A percentile compares a stretch with the other conserved stretches of the same genome.
phyloP scores from a whole-genome alignment of 2,888 invertebrate genomes.

The Tenthredo livida region DNA sequence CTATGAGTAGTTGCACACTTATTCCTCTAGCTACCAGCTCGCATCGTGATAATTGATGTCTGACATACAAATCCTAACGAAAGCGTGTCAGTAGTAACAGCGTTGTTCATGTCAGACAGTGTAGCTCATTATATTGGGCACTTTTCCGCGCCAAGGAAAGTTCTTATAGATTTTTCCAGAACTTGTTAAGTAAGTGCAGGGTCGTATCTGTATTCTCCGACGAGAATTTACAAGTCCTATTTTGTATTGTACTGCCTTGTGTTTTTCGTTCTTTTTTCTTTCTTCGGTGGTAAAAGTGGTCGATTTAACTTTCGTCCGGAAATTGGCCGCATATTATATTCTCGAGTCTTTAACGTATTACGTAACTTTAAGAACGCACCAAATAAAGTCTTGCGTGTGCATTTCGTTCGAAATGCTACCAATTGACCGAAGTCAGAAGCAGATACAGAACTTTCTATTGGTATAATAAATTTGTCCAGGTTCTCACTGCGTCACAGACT shows the following conservation, averaged over 20 bases:
- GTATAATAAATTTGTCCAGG: slow-evolving; percentile 64
- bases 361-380: slow-evolving; percentile 21
- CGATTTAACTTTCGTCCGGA: slow-evolving; percentile 14
- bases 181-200: no score
- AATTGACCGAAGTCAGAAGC: slow-evolving; percentile 22
- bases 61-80: neutral
- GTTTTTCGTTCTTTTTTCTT: neutral
- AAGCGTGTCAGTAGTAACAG: slow-evolving; percentile 18
- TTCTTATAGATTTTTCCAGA: no score
- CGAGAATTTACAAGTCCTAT: neutral
- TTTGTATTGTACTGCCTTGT: neutral
- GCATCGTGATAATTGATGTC: neutral
- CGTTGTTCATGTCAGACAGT: slow-evolving; percentile 1
- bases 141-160: no score
- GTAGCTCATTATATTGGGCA: neutral
- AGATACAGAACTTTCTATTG: slow-evolving; percentile 69
- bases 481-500: slow-evolving; percentile 21
- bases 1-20: neutral
- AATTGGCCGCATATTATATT: neutral
- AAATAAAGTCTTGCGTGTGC: slow-evolving; percentile 5
- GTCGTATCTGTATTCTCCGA: neutral
- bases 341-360: neutral
- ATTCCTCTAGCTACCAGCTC: neutral
- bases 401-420: slow-evolving; percentile 22
- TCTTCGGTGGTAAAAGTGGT: slow-evolving; percentile 11